Evolutionary conservation across 2,113 vertebrate genomes (phyloP), one percentile per base, ranked within the genome.

Genomic region (Seriola rivoliana): DNA sequence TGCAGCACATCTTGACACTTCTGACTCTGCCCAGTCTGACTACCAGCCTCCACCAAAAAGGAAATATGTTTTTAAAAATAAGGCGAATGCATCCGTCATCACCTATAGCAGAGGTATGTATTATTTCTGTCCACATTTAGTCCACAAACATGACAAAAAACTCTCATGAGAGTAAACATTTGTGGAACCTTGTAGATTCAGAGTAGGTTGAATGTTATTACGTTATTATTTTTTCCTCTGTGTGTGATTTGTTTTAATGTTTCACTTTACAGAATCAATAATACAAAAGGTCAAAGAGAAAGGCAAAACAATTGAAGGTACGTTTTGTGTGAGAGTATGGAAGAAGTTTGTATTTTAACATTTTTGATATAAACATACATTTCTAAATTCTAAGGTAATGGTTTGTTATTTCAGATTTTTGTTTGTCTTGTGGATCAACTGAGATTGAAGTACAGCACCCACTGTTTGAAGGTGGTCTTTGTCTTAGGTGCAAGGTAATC

Each of bases 391-490:
- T 32, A 58, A 58, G 32, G 8, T 13, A 7, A 60, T 34, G 23
- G 17, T 34, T 80, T 82, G 69, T 71, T 57, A 25, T 87, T 91
- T 62, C 93, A 99, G 98, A 97, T 71, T 95, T 95, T 85, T 99
- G 98, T 59, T 90, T 99, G 91, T 96, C 96, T 44, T 99, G 98
- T 13, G 97, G 97, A 58, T 94, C 90, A 44, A 77, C 89, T 66
- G 95, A 96, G 72, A 90, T 94, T 0, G 94, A 93, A 10, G 96
- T 94, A 46, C 95, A 93, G 84, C 98, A 99, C 82, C 98, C 98
- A 0, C 93, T 99, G 40, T 99, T 99, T 89, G 94, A 97, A 89
- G 98, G 98, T 0, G 96, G 97, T 8, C 96, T 99, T 46, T 99
- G 98, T 92, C 86, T 92, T 59, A 97, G 89, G 0, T 99, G 98